A percentile compares a stretch with the other conserved stretches of the same genome.
Evolutionary conservation across 1,140 invertebrate genomes (phyloP).

Genomic region (Drosophila orosa): DNA sequence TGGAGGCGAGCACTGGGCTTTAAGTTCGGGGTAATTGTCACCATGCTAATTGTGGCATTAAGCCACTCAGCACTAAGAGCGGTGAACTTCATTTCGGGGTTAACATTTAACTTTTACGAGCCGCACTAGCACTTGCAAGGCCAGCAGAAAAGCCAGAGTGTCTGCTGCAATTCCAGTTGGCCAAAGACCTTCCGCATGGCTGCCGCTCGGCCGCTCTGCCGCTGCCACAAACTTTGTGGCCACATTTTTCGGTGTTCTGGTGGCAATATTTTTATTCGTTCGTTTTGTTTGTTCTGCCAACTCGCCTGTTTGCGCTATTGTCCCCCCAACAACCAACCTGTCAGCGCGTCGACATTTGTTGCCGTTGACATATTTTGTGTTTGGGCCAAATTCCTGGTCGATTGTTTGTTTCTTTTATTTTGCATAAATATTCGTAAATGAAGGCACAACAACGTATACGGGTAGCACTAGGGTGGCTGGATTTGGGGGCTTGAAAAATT

Average conservation of each 20-base stretch:
- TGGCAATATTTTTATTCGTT: slow-evolving; percentile 40
- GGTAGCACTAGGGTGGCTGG: slow-evolving; percentile 7
- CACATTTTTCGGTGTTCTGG: slow-evolving; percentile 56
- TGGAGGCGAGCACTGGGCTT: background rate
- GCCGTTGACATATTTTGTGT: slow-evolving; percentile 64
- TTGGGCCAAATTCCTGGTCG: slow-evolving; percentile 50
- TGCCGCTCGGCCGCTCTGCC: background rate
- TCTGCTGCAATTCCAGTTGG: slow-evolving; percentile 58
- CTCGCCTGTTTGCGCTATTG: slow-evolving; percentile 16
- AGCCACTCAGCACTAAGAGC: slow-evolving; percentile 55
- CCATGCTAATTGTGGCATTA: slow-evolving; percentile 60
- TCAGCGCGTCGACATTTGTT: slow-evolving; percentile 70
- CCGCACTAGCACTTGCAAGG: slow-evolving; percentile 49
- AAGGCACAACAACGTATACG: slow-evolving; percentile 13
- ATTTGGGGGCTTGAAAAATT: background rate
- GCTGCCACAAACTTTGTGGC: slow-evolving; percentile 9
- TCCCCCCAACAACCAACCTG: slow-evolving; percentile 20
- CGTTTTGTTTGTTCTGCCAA: slow-evolving; percentile 8
- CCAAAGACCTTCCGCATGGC: slow-evolving; percentile 37
- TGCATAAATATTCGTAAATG: slow-evolving; percentile 44
- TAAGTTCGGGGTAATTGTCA: slow-evolving; percentile 37
- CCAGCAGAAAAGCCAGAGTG: slow-evolving; percentile 54
- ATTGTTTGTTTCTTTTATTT: slow-evolving; percentile 49
- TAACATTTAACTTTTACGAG: slow-evolving; percentile 47
- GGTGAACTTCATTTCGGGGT: slow-evolving; percentile 19